Base-by-base conservation (phyloP, 2,888 invertebrate genomes). In the Tupiocoris notatus region DNA sequence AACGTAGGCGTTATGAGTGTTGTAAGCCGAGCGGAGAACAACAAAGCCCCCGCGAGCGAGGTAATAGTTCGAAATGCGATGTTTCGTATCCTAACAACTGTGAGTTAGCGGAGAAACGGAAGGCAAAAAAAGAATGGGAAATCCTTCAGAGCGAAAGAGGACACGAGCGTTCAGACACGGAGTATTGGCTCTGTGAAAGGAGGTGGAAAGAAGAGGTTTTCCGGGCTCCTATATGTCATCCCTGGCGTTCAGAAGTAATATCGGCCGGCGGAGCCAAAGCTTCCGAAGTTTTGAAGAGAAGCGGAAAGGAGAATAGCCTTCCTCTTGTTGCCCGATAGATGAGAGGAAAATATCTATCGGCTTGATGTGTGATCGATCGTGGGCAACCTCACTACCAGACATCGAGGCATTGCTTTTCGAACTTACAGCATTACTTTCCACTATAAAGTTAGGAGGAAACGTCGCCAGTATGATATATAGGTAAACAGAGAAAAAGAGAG, bases 121-220 rank as follows among this genome's bases (percentile, higher is more conserved):
- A 18, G 23, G n/a, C 64, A 9, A 64, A 64, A 23, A 24, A 22
- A 23, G 68, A 58, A 68, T 68, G 24, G 39, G 12, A 39, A 39
- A 39, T 39, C 22, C 54, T 16, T 66, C 57, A 58, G 66, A 23
- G 18, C 20, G 66, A 66, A 68, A 58, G 68, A 58, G 61, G 61
- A 39, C 22, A 61, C 16, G 25, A 25, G 12, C 71, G n/a, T 71
- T 25, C 57, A 71, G 71, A 62, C 71, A 71, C 62, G 54, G 71
- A 61, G 61, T 71, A 71, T 71, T 71, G 71, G 71, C 71, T 71
- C 71, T 18, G 71, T 71, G 71, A 71, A 71, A 71, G 62, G 61
- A 25, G 71, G 71, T 62, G 71, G 71, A 61, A 71, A 61, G 70
- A 71, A 71, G 61, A 39, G 39, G 39, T 39, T 39, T 39, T 39